A percentile compares a stretch with the other conserved stretches of the same genome.
phyloP scores from a whole-genome alignment of 2,797 vertebrate species.

The Gambusia yucatana region DNA sequence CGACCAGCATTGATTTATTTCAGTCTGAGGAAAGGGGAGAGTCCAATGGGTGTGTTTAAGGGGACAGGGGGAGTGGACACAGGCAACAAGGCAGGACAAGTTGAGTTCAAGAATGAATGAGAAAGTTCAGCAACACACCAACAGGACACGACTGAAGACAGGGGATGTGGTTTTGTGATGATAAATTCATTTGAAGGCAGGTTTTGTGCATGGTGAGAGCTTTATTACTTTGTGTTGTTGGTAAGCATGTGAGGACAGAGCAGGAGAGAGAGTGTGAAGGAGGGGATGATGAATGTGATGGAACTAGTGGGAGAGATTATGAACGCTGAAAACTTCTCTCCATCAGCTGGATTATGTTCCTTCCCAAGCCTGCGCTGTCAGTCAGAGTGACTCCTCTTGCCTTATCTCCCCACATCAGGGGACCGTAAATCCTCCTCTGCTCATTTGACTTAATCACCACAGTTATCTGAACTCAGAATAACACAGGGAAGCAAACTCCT shows the following conservation, averaged over 20 bases:
- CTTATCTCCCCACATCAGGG: slow-evolving; percentile 80
- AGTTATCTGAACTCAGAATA: slow-evolving; percentile 82
- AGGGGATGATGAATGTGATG: slow-evolving; percentile 57
- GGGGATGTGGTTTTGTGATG: slow-evolving; percentile 29
- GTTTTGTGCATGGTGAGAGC: slow-evolving; percentile 19
- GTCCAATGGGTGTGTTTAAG: slow-evolving; percentile 68
- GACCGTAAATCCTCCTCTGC: slow-evolving; percentile 81
- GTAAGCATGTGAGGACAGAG: slow-evolving; percentile 25
- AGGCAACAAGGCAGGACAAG: slow-evolving; percentile 78
- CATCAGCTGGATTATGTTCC: slow-evolving; percentile 69
- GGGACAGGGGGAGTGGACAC: slow-evolving; percentile 66
- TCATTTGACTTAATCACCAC: slow-evolving; percentile 82
- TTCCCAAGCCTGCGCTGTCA: slow-evolving; percentile 74
- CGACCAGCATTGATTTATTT: slow-evolving; percentile 99
- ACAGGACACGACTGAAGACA: slow-evolving; percentile 25
- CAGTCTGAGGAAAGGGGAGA: slow-evolving; percentile 81
- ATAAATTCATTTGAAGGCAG: slow-evolving; percentile 29
- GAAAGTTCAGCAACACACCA: slow-evolving; percentile 54
- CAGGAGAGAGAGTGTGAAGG: slow-evolving; percentile 15
- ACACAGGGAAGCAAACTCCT: slow-evolving; percentile 65
- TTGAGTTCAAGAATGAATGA: slow-evolving; percentile 57
- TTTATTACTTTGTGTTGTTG: slow-evolving; percentile 23
- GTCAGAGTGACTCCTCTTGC: slow-evolving; percentile 68
- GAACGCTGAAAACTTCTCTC: slow-evolving; percentile 63
- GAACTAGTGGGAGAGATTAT: slow-evolving; percentile 53